These are phyloP conservation scores for Poecilia gillii DNA, from an alignment of 2,797 vertebrate species.

Conservation along the genomic window DNA sequence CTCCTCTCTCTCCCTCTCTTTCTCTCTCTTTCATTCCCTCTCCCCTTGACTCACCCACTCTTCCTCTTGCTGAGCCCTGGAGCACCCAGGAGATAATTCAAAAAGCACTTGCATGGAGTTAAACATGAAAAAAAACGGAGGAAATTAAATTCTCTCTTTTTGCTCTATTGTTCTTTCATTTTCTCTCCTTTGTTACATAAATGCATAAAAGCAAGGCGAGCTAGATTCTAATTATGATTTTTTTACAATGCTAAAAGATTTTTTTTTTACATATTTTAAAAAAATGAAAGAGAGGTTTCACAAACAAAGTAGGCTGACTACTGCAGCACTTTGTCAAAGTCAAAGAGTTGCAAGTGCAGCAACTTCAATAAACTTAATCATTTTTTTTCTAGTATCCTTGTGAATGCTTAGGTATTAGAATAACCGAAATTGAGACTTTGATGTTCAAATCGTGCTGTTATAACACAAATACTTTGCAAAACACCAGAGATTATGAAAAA, in stretches of 20 bases:
- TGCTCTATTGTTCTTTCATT: constrained; percentile 77
- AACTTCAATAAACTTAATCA: constrained; percentile 55
- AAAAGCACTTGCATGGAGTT: constrained; percentile 74
- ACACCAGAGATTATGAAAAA: background rate
- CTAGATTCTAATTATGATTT: constrained; percentile 77
- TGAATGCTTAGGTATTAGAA: constrained; percentile 43
- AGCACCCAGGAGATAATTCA: constrained; percentile 80
- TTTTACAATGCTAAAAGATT: constrained; percentile 65
- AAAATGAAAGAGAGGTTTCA: constrained; percentile 68
- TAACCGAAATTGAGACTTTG: constrained; percentile 32
- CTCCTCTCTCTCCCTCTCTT: constrained; percentile 26
- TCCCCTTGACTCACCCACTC: constrained; percentile 51
- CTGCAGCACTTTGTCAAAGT: constrained; percentile 76
- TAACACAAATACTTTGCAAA: constrained; percentile 13
- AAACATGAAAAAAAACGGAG: constrained; percentile 71
- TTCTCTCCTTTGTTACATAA: constrained; percentile 73
- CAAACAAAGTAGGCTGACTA: constrained; percentile 70
- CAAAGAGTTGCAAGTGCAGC: constrained; percentile 65
- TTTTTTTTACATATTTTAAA: constrained; percentile 34
- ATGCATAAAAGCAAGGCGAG: constrained; percentile 69
- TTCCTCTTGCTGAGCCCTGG: constrained; percentile 62
- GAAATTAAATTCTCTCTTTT: constrained; percentile 79
- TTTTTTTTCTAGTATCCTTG: constrained; percentile 10
- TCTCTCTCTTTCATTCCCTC: background rate
- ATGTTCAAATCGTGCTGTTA: constrained; percentile 28